These are phyloP conservation scores for Toxonevra muliebris DNA, from an alignment of 2,888 invertebrate genomes.

Conservation along the genomic window DNA sequence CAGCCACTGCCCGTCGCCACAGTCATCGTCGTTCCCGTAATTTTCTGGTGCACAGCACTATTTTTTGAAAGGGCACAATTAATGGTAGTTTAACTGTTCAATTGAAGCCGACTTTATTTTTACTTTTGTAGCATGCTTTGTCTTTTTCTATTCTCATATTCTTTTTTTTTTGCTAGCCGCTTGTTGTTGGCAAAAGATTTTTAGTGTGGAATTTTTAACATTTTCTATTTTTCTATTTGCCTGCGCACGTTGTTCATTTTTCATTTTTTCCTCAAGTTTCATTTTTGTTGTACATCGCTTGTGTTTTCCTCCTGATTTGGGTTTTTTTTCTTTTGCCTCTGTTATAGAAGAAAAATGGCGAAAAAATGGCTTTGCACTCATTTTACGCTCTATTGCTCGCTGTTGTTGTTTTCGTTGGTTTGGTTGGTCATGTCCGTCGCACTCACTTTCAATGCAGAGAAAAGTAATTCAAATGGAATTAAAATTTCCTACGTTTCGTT, in stretches of 20 bases:
- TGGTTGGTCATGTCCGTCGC: constrained; percentile 50
- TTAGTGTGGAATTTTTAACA: constrained; percentile 14
- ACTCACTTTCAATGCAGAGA: constrained; percentile 43
- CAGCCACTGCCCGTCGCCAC: neutral
- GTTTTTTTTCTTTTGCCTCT: constrained; percentile 4
- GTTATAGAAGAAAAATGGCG: constrained; percentile 18
- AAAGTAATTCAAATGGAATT: constrained; percentile 59
- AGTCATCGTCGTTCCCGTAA: constrained; percentile 24
- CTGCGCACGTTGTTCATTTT: constrained; percentile 56
- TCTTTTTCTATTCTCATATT: neutral
- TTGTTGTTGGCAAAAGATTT: constrained; percentile 25
- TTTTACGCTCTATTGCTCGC: constrained; percentile 60
- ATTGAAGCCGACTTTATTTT: constrained; percentile 51
- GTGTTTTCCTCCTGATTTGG: constrained; percentile 17
- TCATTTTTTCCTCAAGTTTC: constrained; percentile 48
- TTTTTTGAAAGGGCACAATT: constrained; percentile 49
- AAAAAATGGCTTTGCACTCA: constrained; percentile 54
- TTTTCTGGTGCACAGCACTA: constrained; percentile 33
- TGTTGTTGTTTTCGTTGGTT: constrained; percentile 8
- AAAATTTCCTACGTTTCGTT: constrained; percentile 44
- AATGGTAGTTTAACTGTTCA: constrained; percentile 61
- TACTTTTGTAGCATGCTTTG: constrained; percentile 34
- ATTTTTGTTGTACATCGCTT: constrained; percentile 34
- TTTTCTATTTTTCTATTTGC: constrained; percentile 46
- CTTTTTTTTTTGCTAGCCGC: constrained; percentile 24